Evolutionary conservation across 2,888 invertebrate genomes (phyloP), one percentile per base, ranked within the genome.

Genomic region (Lochmaea capreae): DNA sequence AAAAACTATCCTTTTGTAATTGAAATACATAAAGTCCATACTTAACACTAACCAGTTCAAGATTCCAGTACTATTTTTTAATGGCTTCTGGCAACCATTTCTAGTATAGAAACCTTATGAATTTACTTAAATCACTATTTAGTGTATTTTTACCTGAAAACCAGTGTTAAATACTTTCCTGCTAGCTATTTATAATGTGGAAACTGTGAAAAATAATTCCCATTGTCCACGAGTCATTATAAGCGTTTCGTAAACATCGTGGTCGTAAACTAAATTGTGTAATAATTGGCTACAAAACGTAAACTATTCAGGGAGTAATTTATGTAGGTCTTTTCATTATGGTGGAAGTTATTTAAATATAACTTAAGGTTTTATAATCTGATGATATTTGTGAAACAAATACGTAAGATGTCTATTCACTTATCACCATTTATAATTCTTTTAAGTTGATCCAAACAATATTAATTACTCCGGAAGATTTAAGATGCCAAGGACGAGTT

Each of bases 151-250:
- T 61, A 61, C 61, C 61, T 61, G 39, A 22, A n/a, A n/a, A 10
- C 16, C 14, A 54, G 6, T 54, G 14, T 61, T 61, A 16, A 26
- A 59, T 61, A 61, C 42, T 61, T 61, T 39, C 39, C 16, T 5
- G 16, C 16, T 42, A 39, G 14, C 61, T 61, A 61, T 61, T 61
- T n/a, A 61, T 61, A 61, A 39, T 49, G n/a, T 39, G 39, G 11
- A 61, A 39, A 42, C 61, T 26, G 16, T 11, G 26, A 26, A 59
- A 59, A 59, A 59, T 59, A 14, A 16, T 26, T 61, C 39, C 42
- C 39, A 39, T 61, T 61, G 39, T 61, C 61, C 39, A 61, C 22
- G 61, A 61, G 61, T 61, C 33, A 61, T 61, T 61, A 43, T 43
- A n/a, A 11, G 39, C 61, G 18, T 61, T 61, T 61, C 39, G 61